These are phyloP conservation scores for Willisornis vidua DNA, from an alignment of 2,113 vertebrate species.

Conservation along the genomic window DNA sequence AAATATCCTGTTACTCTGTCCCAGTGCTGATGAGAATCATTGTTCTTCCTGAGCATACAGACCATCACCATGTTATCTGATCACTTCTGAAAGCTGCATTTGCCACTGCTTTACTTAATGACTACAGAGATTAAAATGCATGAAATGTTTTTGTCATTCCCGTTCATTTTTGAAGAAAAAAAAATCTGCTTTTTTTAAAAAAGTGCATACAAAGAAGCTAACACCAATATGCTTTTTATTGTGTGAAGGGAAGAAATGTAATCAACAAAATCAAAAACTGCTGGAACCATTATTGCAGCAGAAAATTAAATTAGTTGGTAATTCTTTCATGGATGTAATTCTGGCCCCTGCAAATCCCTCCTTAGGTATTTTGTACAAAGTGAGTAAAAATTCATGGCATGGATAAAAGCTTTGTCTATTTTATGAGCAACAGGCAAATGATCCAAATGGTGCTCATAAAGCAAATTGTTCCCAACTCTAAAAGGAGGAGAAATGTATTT, in stretches of 20 bases:
- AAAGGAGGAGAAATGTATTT: slow-evolving; percentile 46
- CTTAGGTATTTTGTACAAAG: slow-evolving; percentile 69
- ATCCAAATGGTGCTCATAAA: slow-evolving; percentile 63
- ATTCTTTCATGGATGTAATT: slow-evolving; percentile 65
- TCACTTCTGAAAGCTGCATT: not conserved
- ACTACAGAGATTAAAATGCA: not conserved
- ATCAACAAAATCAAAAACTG: slow-evolving; percentile 55
- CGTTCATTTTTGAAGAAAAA: not conserved
- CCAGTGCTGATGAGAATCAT: not conserved
- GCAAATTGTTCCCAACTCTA: slow-evolving; percentile 48
- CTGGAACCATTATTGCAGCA: slow-evolving; percentile 26
- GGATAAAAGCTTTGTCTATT: slow-evolving; percentile 66
- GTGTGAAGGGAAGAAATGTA: not conserved
- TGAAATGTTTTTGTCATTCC: not conserved
- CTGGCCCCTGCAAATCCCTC: slow-evolving; percentile 61
- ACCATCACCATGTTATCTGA: fast-evolving
- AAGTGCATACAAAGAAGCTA: not conserved
- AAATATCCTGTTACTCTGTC: not conserved
- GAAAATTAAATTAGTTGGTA: slow-evolving; percentile 66
- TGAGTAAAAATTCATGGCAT: slow-evolving; percentile 66
- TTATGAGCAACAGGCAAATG: slow-evolving; percentile 64
- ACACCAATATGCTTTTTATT: not conserved
- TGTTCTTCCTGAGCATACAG: not conserved
- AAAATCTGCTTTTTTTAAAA: not conserved
- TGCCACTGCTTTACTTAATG: not conserved